phyloP scores from a whole-genome alignment of 2,113 vertebrate genomes.

The Parus major region DNA sequence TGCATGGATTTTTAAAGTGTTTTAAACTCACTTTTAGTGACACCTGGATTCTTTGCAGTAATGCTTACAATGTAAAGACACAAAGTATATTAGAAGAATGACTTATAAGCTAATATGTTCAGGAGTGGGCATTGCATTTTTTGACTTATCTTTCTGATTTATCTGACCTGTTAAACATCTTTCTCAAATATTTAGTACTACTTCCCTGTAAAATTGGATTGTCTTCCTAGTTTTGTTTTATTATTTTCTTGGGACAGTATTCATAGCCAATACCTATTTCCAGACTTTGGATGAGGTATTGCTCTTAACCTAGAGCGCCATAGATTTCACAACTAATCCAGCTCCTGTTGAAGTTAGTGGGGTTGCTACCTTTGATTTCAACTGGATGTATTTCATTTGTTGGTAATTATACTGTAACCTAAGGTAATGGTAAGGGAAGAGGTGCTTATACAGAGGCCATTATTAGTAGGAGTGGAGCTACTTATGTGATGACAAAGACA shows the following conservation, averaged over 20 bases:
- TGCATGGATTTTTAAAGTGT: background rate
- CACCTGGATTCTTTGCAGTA: background rate
- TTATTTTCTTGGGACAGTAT: background rate
- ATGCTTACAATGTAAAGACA: background rate
- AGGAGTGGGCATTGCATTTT: background rate
- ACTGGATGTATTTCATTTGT: background rate
- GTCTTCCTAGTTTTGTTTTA: background rate
- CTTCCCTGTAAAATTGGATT: background rate
- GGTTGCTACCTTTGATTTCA: background rate
- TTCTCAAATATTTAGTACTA: background rate
- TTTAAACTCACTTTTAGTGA: background rate
- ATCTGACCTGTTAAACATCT: background rate
- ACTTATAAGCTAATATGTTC: background rate
- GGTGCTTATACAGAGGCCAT: background rate
- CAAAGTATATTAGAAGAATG: background rate
- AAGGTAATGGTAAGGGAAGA: background rate
- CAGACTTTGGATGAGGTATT: background rate
- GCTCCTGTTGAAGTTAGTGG: background rate
- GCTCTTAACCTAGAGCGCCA: background rate
- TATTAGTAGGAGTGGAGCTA: background rate
- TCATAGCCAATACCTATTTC: background rate
- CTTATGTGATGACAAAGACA: background rate
- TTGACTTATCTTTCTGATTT: background rate
- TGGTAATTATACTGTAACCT: background rate
- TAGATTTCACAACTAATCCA: background rate